These are phyloP conservation scores for Beaufortia kweichowensis DNA, from an alignment of 2,113 vertebrate species.

Conservation along the genomic window DNA sequence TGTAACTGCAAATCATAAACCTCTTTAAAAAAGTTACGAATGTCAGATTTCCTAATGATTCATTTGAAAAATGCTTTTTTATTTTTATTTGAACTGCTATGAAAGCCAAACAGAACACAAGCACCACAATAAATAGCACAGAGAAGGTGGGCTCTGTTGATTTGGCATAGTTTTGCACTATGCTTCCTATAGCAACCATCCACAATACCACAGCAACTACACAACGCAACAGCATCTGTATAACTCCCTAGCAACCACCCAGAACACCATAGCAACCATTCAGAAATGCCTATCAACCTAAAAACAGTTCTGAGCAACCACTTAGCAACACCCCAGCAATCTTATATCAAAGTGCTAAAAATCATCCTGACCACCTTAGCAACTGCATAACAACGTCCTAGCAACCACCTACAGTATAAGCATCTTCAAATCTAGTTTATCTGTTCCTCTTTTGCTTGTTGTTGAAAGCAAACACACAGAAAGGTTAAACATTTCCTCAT, in stretches of 20 bases:
- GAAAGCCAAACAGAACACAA: too few relatives aligned
- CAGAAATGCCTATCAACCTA: neutral
- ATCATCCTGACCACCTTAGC: neutral
- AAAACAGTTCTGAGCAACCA: too few relatives aligned
- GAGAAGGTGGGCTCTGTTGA: too few relatives aligned
- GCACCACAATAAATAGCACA: too few relatives aligned
- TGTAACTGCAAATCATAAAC: too few relatives aligned
- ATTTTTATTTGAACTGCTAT: too few relatives aligned
- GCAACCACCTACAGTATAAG: neutral
- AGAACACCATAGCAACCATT: neutral
- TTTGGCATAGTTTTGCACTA: too few relatives aligned
- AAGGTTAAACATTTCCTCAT: slow-evolving; percentile 25
- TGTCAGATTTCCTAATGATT: too few relatives aligned
- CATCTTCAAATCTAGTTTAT: neutral
- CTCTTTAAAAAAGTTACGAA: too few relatives aligned
- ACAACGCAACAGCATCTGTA: neutral
- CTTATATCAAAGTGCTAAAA: neutral
- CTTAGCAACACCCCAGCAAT: neutral
- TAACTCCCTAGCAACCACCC: neutral
- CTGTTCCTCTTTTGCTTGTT: neutral
- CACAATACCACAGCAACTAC: too few relatives aligned
- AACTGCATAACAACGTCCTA: neutral
- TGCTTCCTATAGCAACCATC: too few relatives aligned
- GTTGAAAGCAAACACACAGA: neutral
- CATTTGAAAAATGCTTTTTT: too few relatives aligned